A percentile compares a stretch with the other conserved stretches of the same genome.
Conservation (phyloP, 2,113 vertebrate genomes). For the Pluvianellus socialis region DNA sequence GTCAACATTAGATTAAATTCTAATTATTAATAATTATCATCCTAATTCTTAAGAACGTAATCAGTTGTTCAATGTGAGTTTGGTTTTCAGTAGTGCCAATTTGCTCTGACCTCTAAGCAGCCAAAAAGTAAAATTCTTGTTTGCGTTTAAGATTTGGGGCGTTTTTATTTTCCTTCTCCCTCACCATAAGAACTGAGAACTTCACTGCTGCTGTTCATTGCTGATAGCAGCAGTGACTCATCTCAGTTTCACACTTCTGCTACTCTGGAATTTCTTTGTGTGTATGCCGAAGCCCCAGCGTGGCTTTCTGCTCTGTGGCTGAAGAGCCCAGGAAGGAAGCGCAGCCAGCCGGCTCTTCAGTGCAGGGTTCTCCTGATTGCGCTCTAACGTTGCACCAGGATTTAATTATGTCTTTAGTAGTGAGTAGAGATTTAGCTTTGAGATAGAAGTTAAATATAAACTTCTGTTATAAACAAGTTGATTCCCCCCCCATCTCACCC, state of each 20-base stretch:
- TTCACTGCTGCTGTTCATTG: background rate
- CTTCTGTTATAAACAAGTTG: background rate
- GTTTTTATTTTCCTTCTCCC: background rate
- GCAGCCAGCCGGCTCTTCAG: background rate
- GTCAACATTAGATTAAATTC: background rate
- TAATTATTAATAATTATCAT: background rate
- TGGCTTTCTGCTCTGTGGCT: background rate
- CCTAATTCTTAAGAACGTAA: background rate
- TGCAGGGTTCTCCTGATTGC: background rate
- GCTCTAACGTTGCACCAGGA: background rate
- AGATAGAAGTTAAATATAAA: background rate
- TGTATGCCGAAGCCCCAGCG: background rate
- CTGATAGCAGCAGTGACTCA: background rate
- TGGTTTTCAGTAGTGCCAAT: background rate
- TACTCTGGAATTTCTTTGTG: background rate
- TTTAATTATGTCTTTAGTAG: background rate
- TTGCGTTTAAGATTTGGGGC: background rate
- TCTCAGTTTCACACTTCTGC: background rate
- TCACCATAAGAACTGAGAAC: background rate
- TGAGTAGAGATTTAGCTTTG: background rate
- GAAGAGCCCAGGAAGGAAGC: accelerated
- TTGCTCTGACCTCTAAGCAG: background rate
- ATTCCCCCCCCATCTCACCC: accelerated
- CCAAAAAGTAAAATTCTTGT: background rate
- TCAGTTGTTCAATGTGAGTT: background rate